Evolutionary conservation across 2,113 vertebrate genomes (phyloP), one percentile per base, ranked within the genome.

Genomic region (Craseonycteris thonglongyai): DNA sequence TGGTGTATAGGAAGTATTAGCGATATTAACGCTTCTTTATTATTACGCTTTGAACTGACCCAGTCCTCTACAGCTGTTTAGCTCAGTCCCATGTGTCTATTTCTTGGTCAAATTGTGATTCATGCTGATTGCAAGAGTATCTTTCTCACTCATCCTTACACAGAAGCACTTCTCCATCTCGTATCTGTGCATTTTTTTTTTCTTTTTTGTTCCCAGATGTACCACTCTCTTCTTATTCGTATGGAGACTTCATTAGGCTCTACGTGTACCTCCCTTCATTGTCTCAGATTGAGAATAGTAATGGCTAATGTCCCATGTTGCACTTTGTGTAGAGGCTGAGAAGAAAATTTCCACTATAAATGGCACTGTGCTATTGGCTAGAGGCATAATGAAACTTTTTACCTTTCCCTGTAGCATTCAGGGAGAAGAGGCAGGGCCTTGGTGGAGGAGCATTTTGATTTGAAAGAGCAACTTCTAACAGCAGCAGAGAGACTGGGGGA

Each of bases 391-490:
- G 87, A 94, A 93, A 79, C 49, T 92, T 95, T 91, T 95, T 94
- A 86, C 96, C 58, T 91, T 97, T 92, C 90, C 94, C 93, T 49
- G 1, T 35, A 92, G 95, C 78, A 90, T 81, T 94, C 42, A 45
- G 59, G 71, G 51, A 95, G 75, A 94, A 96, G 83, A 91, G 40
- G 49, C 71, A 94, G 75, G 78, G 59, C 87, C 61, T 69, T 90
- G 42, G 66, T 88, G 75, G 38, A 78, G 89, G 80, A 97, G 61
- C 88, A 90, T 87, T 97, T 94, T 93, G 87, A 97, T 96, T 94
- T 96, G 94, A 95, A 97, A 96, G 92, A 97, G 72, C 84, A 95
- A 92, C 93, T 93, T 84, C 91, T 97, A 97, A 97, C 94, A 94
- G 69, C 92, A 94, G 97, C 80, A 85, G 40, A 96, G 95, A 96